Evolutionary conservation across 2,113 vertebrate genomes (phyloP), one percentile per base, ranked within the genome.

Genomic region (Ammodytes marinus): DNA sequence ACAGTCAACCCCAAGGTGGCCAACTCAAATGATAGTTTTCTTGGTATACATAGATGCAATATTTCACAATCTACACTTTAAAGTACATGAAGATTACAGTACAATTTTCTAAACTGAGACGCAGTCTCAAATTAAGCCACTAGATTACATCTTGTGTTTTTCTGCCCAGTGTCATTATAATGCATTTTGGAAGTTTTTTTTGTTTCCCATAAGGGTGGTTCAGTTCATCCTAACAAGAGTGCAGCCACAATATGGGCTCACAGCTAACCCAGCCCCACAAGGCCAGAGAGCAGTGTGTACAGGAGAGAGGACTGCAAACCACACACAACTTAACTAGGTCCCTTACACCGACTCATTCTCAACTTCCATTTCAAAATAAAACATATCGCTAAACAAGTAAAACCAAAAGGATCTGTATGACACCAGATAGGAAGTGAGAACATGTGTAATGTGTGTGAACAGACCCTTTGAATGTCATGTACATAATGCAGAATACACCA

Each of bases 61-160:
- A 89, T 89, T 94, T 86, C 87, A 94, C 93, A 93, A 92, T 93
- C 90, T 92, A 91, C 87, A 92, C 80, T 92, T 88, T 91, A 73
- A 92, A 91, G 88, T 92, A 94, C 93, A 93, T 86, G 68, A 78
- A 91, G 80, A 91, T 90, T 83, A 95, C 91, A 93, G 89, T 91
- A 93, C 85, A 75, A 12, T 69, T 92, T 77, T 86, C 89, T 93
- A 88, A 90, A 92, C 80, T 82, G 87, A 93, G 90, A 93, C 73
- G 76, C 86, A 90, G 87, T 92, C 91, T 93, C 90, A 89, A 88
- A 89, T 89, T 79, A 90, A 94, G 74, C 91, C 92, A 91, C 88
- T 90, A 89, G 82, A 90, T 93, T 84, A 85, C 71, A 86, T 86
- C 87, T 83, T 73, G 82, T 77, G 87, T 78, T 86, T 89, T 79